phyloP scores from a whole-genome alignment of 2,888 invertebrate genomes.

The Podabrus alpinus region DNA sequence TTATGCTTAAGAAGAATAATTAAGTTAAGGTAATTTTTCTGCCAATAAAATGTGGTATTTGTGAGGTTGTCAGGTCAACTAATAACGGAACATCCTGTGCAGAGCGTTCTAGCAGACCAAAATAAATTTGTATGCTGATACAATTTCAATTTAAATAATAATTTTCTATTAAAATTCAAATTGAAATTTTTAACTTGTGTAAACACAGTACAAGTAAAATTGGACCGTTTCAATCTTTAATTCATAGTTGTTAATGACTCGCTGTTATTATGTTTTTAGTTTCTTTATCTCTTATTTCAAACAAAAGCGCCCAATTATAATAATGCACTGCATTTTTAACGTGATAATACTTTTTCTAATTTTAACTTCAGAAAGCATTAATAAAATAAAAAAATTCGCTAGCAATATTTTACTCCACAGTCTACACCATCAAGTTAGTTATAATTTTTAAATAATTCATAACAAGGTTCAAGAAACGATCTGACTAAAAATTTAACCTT shows the following conservation, averaged over 20 bases:
- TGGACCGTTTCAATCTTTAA: neutral
- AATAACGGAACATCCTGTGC: neutral
- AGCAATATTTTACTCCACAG: neutral
- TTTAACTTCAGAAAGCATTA: neutral
- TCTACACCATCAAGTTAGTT: neutral
- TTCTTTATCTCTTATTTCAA: neutral
- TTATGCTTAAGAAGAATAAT: neutral
- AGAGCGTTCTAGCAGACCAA: neutral
- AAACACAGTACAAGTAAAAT: neutral
- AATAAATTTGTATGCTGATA: neutral
- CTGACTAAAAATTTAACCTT: neutral
- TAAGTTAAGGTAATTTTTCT: neutral
- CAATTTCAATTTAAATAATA: neutral
- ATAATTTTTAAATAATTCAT: neutral
- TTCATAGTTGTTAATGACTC: neutral
- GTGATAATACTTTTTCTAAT: neutral
- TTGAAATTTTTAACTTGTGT: neutral
- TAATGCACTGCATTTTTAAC: neutral
- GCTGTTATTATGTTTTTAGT: neutral
- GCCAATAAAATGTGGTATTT: neutral
- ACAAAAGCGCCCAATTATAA: neutral
- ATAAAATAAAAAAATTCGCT: neutral
- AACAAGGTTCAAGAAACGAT: constrained; percentile 1
- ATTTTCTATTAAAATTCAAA: neutral
- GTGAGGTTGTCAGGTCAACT: neutral